phyloP scores from a whole-genome alignment of 2,113 vertebrate species.

The Poicephalus meyeri region DNA sequence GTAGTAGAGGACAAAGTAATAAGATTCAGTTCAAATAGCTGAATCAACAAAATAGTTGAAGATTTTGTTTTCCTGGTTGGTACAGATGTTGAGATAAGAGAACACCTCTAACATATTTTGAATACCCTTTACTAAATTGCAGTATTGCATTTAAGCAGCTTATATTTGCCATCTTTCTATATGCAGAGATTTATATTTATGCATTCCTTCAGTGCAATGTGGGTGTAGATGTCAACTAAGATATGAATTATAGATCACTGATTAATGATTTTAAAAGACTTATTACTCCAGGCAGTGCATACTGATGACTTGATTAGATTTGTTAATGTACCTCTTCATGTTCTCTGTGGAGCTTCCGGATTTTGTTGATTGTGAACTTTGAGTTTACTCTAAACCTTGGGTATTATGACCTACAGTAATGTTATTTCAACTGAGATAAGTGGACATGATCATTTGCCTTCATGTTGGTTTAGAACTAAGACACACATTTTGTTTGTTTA shows the following conservation, averaged over 20 bases:
- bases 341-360: neutral
- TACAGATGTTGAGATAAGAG: neutral
- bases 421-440: neutral
- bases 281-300: neutral
- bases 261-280: constrained; percentile 21
- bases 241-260: constrained; percentile 35
- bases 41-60: neutral
- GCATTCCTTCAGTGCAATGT: neutral
- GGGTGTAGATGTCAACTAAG: constrained; percentile 4
- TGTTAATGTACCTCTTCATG: neutral
- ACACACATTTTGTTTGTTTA: neutral
- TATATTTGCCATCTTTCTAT: neutral
- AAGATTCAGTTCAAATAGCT: neutral
- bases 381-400: neutral
- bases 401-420: neutral
- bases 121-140: neutral
- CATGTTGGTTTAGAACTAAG: neutral
- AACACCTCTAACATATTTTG: neutral
- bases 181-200: neutral
- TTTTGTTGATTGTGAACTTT: neutral
- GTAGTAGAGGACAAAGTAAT: neutral
- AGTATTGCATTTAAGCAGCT: neutral
- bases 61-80: neutral
- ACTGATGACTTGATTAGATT: constrained; percentile 43
- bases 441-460: neutral